phyloP scores from a whole-genome alignment of 2,797 vertebrate genomes.

The Anniella stebbinsi region DNA sequence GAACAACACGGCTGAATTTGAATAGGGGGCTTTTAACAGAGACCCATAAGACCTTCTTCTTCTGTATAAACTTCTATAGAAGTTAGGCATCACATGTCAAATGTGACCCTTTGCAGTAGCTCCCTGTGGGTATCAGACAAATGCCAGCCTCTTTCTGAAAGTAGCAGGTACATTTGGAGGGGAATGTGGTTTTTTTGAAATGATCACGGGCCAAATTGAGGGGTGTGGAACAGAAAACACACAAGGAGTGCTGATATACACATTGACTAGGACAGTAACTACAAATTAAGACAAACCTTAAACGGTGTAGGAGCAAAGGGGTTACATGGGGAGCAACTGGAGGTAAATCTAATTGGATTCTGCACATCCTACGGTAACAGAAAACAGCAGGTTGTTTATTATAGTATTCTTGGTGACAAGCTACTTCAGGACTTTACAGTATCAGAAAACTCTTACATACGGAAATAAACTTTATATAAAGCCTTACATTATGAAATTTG shows the following conservation, averaged over 20 bases:
- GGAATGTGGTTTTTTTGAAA: conserved; percentile 46
- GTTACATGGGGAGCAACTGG: conserved; percentile 95
- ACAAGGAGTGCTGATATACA: conserved; percentile 38
- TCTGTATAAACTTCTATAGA: conserved; percentile 57
- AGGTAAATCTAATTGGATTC: conserved; percentile 92
- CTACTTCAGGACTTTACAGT: neutral
- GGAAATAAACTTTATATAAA: rapidly evolving
- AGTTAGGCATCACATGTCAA: conserved; percentile 56
- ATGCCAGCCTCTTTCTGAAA: conserved; percentile 40
- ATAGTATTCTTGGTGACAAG: conserved; percentile 55
- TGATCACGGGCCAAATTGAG: conserved; percentile 52
- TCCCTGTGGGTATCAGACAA: neutral
- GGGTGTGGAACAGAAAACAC: conserved; percentile 43
- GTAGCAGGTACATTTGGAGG: conserved; percentile 15
- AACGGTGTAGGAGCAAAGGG: conserved; percentile 97
- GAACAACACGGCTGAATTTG: neutral
- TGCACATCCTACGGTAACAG: conserved; percentile 92
- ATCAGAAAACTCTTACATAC: conserved; percentile 12
- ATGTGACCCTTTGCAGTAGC: neutral
- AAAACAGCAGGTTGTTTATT: conserved; percentile 84
- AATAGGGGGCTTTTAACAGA: neutral
- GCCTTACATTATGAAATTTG: conserved; percentile 21
- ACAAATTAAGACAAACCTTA: conserved; percentile 92
- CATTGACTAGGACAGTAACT: conserved; percentile 55
- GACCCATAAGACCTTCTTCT: conserved; percentile 62